Percentiles rank a stretch among this genome's conserved stretches.
Evolutionary conservation across 2,113 vertebrate species (phyloP).

Genomic region (Muscicapa adusta): DNA sequence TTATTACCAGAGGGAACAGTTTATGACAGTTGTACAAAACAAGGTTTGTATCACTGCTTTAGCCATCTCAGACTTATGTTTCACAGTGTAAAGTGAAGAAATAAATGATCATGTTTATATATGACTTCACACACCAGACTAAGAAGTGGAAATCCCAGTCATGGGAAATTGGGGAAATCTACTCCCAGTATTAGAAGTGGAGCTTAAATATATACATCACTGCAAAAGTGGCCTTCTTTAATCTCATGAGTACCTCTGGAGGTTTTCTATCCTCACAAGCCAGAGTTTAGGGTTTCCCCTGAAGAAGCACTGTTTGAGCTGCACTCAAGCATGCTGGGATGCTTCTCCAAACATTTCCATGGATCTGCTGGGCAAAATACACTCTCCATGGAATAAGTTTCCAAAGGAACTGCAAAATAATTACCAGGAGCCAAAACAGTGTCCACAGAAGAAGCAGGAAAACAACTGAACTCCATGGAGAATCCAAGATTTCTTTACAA

Average conservation of each 20-base stretch:
- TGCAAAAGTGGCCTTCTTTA: neutral
- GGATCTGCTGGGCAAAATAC: neutral
- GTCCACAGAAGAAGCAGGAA: neutral
- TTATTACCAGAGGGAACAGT: neutral
- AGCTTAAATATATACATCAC: neutral
- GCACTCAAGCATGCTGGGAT: neutral
- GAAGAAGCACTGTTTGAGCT: neutral
- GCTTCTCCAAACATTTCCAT: accelerated
- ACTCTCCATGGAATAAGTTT: neutral
- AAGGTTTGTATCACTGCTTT: neutral
- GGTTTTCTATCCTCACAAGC: neutral
- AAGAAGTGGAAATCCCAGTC: neutral
- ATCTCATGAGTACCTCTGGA: neutral
- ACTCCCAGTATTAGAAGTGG: neutral
- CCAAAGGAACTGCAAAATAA: neutral
- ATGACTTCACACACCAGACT: neutral
- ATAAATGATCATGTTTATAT: neutral
- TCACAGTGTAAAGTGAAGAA: neutral
- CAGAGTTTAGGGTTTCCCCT: neutral
- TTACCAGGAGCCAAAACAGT: neutral
- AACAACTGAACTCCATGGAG: neutral
- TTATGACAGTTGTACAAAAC: neutral
- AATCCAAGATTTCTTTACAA: neutral
- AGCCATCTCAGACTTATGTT: neutral
- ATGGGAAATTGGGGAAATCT: neutral